Percentiles rank a stretch among this genome's conserved stretches.
These are phyloP conservation scores for Porites australiensis DNA, from an alignment of 64 coral and sea anemone genomes.

Conservation along the genomic window DNA sequence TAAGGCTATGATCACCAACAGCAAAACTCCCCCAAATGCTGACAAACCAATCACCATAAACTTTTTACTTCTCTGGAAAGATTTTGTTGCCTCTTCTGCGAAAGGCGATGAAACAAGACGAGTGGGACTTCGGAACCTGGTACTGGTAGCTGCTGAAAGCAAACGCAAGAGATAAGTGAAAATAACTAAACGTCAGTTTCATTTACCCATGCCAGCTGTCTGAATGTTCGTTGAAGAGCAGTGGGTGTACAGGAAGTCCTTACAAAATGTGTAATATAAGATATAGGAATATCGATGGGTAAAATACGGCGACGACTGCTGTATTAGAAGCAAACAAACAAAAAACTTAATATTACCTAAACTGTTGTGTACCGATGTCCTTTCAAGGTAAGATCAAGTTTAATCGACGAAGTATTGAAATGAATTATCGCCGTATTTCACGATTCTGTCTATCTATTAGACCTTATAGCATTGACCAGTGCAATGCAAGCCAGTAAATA, in stretches of 20 bases:
- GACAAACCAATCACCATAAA: constrained; percentile 10
- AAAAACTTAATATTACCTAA: not conserved
- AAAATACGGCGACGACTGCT: not conserved
- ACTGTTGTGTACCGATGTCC: not conserved
- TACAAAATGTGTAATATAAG: constrained; percentile 3
- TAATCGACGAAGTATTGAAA: no score
- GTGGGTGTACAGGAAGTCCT: not conserved
- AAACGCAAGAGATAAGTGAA: constrained; percentile 1
- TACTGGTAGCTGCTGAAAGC: not conserved
- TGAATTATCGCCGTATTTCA: not conserved
- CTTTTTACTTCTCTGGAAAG: constrained; percentile 1
- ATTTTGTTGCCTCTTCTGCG: constrained; percentile 7
- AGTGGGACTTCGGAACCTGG: not conserved
- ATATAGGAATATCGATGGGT: not conserved
- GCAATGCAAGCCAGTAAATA: not conserved
- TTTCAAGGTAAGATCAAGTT: no score
- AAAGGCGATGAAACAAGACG: constrained; percentile 6
- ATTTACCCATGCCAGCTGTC: not conserved
- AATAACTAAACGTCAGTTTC: not conserved
- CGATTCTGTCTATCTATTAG: not conserved
- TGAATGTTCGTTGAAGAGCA: not conserved
- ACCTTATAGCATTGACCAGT: not conserved
- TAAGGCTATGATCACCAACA: constrained; percentile 10
- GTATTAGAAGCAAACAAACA: not conserved
- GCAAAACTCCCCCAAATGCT: not conserved